Evolutionary conservation across 2,888 invertebrate genomes (phyloP), one percentile per base, ranked within the genome.

Genomic region (Oligia fasciuncula): DNA sequence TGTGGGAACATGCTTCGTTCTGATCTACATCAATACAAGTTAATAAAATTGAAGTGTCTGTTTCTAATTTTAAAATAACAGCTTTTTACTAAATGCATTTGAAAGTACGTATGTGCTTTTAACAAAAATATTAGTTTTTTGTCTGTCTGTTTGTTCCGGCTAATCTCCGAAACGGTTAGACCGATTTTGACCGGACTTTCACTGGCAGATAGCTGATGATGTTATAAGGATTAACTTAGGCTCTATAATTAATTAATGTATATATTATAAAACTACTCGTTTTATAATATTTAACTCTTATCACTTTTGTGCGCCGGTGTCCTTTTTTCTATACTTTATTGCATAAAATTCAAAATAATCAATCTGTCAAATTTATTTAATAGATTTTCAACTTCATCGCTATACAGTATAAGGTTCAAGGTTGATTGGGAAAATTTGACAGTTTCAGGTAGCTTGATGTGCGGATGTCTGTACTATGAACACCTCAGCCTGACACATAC

Each of bases 1-100:
- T 83, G 83, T 83, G 76, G 76, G 76, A 76, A 76, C 51, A 51
- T 23, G 6, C 51, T 76, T 51, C 23, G 63, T 49, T 62, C n/a
- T 60, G 43, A 72, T 54, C 6, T 51, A 51, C 51, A 51, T 19
- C 51, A 57, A 57, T 57, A 23, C 57, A 57, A 23, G 9, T 23
- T 8, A 23, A 54, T 19, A 54, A 2, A 23, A 19, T 6, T 40
- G 29, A 40, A 40, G 54, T 57, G 9, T 23, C 19, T 23, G 57
- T 23, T 57, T 57, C 9, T 57, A 23, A 23, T 40, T 40, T 40
- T 5, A 40, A 40, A 40, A 40, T 40, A 40, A 40, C 40, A 40
- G 11, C 46, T 23, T 9, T 57, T 23, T 9, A 57, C 1, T 23
- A 23, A 57, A 23, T 9, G 3, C 23, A 0, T 23, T 17, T 5